phyloP scores from a whole-genome alignment of 2,113 vertebrate species.

The Dinomys branickii region DNA sequence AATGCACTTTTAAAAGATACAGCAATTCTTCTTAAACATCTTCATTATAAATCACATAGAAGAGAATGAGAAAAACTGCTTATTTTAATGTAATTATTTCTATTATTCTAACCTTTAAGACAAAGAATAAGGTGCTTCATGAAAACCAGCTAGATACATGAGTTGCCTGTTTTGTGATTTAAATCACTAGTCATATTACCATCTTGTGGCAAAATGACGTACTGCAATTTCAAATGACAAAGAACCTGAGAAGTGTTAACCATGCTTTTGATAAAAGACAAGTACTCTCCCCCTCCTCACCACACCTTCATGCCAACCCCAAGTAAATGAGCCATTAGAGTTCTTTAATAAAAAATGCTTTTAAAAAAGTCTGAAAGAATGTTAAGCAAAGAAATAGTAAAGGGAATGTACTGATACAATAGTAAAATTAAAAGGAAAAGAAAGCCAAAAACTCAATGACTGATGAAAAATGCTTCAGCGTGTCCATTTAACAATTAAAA shows the following conservation, averaged over 20 bases:
- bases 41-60: conserved; percentile 70
- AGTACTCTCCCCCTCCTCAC: neutral
- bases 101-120: conserved; percentile 72
- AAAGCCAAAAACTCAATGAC: neutral
- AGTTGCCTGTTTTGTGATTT: conserved; percentile 58
- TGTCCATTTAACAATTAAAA: conserved; percentile 11
- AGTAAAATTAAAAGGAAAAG: conserved; percentile 3
- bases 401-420: neutral
- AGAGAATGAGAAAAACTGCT: conserved; percentile 66
- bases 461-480: conserved; percentile 33
- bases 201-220: conserved; percentile 75
- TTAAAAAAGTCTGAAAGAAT: neutral
- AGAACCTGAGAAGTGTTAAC: neutral
- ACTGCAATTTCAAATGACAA: conserved; percentile 66
- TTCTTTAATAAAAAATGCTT: neutral
- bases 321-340: neutral
- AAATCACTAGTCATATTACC: conserved; percentile 76
- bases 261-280: conserved; percentile 15
- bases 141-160: conserved; percentile 16
- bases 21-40: conserved; percentile 53
- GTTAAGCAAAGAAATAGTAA: neutral
- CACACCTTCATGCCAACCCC: neutral
- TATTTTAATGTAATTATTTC: conserved; percentile 76
- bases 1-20: conserved; percentile 34
- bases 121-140: conserved; percentile 41